Conservation (phyloP, 2,113 vertebrate genomes). For the Choloepus hoffmanni region DNA sequence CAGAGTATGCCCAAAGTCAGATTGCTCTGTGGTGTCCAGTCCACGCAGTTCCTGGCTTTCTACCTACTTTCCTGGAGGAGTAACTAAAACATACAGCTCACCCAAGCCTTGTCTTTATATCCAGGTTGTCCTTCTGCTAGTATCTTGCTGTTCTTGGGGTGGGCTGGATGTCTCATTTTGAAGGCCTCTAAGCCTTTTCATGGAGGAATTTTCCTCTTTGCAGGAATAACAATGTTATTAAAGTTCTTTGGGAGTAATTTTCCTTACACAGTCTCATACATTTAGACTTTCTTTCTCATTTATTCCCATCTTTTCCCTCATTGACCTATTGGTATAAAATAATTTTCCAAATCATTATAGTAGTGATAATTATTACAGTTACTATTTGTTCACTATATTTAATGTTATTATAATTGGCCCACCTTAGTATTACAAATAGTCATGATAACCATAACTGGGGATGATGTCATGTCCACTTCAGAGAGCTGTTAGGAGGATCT, state of each 20-base stretch:
- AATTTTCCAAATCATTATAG: slow-evolving; percentile 26
- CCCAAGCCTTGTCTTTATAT: not conserved
- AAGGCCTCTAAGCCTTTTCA: not conserved
- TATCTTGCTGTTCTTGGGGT: not conserved
- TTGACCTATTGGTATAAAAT: not conserved
- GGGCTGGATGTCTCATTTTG: not conserved
- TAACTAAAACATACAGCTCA: too few relatives aligned
- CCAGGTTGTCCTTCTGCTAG: not conserved
- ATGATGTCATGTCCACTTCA: not conserved
- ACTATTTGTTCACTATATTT: slow-evolving; percentile 15
- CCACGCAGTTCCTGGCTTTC: too few relatives aligned
- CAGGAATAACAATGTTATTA: not conserved
- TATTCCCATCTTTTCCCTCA: not conserved
- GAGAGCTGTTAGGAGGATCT: not conserved
- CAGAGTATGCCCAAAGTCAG: too few relatives aligned
- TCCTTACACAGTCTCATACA: fast-evolving
- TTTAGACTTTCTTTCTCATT: not conserved
- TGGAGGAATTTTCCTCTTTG: not conserved
- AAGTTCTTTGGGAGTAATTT: not conserved
- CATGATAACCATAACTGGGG: not conserved
- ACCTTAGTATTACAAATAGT: not conserved
- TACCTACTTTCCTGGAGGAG: too few relatives aligned
- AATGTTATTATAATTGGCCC: slow-evolving; percentile 18
- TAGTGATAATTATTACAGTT: slow-evolving; percentile 6
- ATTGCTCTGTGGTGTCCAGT: too few relatives aligned